Evolutionary conservation across 2,113 vertebrate species (phyloP).

Genomic region (Colossoma macropomum): DNA sequence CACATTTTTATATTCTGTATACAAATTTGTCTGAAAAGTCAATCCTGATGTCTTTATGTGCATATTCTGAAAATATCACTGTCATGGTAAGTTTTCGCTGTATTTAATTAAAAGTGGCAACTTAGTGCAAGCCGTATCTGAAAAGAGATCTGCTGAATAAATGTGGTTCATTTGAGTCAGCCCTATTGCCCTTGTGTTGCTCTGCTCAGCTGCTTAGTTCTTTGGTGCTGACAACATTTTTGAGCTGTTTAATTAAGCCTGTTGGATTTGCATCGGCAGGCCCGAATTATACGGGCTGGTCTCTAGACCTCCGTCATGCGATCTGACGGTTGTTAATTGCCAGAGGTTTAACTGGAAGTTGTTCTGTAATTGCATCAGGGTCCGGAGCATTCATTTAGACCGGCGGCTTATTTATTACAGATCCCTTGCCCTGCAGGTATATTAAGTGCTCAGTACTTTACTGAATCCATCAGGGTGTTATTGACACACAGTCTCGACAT

Average conservation of each 20-base stretch:
- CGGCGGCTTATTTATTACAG: slow-evolving; percentile 71
- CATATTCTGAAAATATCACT: background rate
- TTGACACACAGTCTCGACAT: slow-evolving; percentile 28
- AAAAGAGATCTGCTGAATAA: background rate
- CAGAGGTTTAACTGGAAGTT: slow-evolving; percentile 79
- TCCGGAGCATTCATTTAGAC: slow-evolving; percentile 72
- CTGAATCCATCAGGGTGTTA: slow-evolving; percentile 53
- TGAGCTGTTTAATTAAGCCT: slow-evolving; percentile 76
- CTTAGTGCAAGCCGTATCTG: background rate
- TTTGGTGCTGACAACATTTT: slow-evolving; percentile 64
- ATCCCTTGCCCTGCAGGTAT: slow-evolving; percentile 62
- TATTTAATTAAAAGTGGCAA: slow-evolving; percentile 13
- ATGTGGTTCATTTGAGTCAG: slow-evolving; percentile 10
- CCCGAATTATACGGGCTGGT: slow-evolving; percentile 70
- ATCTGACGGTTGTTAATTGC: slow-evolving; percentile 79
- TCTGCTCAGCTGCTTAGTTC: slow-evolving; percentile 3
- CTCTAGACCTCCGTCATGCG: slow-evolving; percentile 49
- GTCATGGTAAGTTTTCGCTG: slow-evolving; percentile 1
- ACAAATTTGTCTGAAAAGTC: background rate
- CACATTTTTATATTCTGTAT: background rate
- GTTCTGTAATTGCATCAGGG: slow-evolving; percentile 79
- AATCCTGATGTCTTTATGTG: background rate
- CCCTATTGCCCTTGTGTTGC: background rate
- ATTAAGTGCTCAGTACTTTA: slow-evolving; percentile 63
- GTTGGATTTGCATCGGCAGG: slow-evolving; percentile 74